These are phyloP conservation scores for Lagopus muta DNA, from an alignment of 2,113 vertebrate genomes.

Conservation along the genomic window DNA sequence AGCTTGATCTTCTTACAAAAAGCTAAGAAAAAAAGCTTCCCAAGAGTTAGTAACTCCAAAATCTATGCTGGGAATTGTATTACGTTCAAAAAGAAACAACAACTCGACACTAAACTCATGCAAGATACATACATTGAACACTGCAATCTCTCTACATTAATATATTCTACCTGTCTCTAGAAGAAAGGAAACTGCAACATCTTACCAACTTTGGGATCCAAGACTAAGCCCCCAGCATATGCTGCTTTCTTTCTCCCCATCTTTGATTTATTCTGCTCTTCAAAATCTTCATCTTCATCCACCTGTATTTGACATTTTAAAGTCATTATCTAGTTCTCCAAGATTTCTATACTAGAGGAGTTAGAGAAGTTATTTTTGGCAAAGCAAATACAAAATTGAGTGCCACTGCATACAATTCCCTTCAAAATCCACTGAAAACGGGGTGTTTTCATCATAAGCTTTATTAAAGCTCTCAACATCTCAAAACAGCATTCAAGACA, in stretches of 20 bases:
- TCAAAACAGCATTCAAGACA: not conserved
- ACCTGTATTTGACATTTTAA: slow-evolving; percentile 74
- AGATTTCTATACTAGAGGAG: not conserved
- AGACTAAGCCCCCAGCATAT: slow-evolving; percentile 95
- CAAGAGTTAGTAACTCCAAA: not conserved
- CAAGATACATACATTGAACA: not conserved
- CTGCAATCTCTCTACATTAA: not conserved
- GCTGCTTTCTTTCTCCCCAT: slow-evolving; percentile 92
- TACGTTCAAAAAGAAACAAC: not conserved
- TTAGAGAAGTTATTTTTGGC: slow-evolving; percentile 45
- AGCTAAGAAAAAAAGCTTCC: not conserved
- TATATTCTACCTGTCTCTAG: slow-evolving; percentile 2
- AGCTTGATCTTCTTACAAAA: not conserved
- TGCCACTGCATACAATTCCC: not conserved
- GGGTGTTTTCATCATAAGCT: not conserved
- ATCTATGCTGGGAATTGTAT: not conserved
- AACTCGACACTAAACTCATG: not conserved
- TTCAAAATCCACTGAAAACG: slow-evolving; percentile 17
- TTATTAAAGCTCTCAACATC: not conserved
- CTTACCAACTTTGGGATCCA: slow-evolving; percentile 99
- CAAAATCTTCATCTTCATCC: slow-evolving; percentile 88
- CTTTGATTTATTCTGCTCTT: slow-evolving; percentile 84
- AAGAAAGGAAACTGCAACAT: slow-evolving; percentile 24
- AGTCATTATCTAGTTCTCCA: slow-evolving; percentile 48
- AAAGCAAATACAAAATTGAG: not conserved